A percentile compares a stretch with the other conserved stretches of the same genome.
These are phyloP conservation scores for Calliphora vicina DNA, from an alignment of 1,140 invertebrate species.

Conservation along the genomic window DNA sequence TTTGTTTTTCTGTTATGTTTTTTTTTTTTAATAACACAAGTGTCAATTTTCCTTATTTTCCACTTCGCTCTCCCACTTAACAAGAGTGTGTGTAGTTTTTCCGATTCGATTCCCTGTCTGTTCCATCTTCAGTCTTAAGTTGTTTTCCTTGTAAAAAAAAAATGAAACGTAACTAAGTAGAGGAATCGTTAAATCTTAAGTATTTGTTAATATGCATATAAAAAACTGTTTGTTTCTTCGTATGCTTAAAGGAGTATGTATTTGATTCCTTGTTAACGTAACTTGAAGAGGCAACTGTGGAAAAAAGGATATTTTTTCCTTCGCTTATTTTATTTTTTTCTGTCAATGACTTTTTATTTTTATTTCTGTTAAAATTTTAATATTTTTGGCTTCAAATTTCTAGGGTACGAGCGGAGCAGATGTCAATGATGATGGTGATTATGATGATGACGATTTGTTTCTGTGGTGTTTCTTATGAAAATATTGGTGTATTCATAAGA, in stretches of 20 bases:
- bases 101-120: not conserved
- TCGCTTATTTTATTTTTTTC: not conserved
- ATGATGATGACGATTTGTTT: not conserved
- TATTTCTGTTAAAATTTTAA: constrained; percentile 18
- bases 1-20: not conserved
- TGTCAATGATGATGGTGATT: not conserved
- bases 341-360: not conserved
- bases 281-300: not conserved
- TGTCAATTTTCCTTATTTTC: constrained; percentile 25
- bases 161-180: not conserved
- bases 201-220: constrained; percentile 28
- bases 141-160: constrained; percentile 24
- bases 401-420: not conserved
- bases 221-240: not conserved
- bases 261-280: not conserved
- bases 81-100: not conserved
- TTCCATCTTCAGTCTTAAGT: not conserved
- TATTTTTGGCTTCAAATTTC: constrained; percentile 29
- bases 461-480: not conserved
- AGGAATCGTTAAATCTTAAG: constrained; percentile 17
- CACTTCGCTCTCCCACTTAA: not conserved
- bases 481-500: not conserved
- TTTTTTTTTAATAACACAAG: constrained; percentile 14
- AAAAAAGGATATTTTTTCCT: constrained; percentile 19
- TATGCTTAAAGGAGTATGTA: not conserved